phyloP scores from a whole-genome alignment of 2,888 invertebrate species.

The Athripsodes cinereus region DNA sequence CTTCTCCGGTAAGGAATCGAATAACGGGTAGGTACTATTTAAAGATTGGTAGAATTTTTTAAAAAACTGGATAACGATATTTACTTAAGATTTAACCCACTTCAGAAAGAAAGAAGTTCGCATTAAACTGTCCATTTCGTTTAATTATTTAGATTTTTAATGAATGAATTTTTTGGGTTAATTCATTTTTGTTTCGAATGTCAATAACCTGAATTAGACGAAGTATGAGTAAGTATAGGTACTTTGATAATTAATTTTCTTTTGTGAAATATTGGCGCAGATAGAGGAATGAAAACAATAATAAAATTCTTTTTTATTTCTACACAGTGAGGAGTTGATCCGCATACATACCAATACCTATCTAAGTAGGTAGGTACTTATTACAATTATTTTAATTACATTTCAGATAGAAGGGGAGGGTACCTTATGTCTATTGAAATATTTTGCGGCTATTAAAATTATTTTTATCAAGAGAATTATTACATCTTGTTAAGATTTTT shows the following conservation, averaged over 20 bases:
- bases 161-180: too few species aligned
- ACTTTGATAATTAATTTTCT: constrained; percentile 18
- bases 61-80: too few species aligned
- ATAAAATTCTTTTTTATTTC: constrained; percentile 1
- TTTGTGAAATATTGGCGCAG: constrained; percentile 13
- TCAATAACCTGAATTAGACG: constrained; percentile 19
- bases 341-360: not conserved
- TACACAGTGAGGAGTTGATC: not conserved
- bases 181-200: constrained; percentile 9
- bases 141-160: too few species aligned
- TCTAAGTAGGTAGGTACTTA: not conserved
- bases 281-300: constrained; percentile 8
- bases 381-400: not conserved
- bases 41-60: too few species aligned
- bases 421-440: not conserved
- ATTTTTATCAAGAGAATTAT: too few species aligned
- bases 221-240: constrained; percentile 6
- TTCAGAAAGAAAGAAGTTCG: too few species aligned
- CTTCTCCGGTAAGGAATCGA: too few species aligned
- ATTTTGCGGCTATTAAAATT: not conserved
- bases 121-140: too few species aligned
- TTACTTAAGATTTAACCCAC: too few species aligned
- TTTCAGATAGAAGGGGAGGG: not conserved
- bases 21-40: too few species aligned
- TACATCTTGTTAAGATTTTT: too few species aligned